Conservation (phyloP, 2,113 vertebrate species). For the Tragelaphus strepsiceros region DNA sequence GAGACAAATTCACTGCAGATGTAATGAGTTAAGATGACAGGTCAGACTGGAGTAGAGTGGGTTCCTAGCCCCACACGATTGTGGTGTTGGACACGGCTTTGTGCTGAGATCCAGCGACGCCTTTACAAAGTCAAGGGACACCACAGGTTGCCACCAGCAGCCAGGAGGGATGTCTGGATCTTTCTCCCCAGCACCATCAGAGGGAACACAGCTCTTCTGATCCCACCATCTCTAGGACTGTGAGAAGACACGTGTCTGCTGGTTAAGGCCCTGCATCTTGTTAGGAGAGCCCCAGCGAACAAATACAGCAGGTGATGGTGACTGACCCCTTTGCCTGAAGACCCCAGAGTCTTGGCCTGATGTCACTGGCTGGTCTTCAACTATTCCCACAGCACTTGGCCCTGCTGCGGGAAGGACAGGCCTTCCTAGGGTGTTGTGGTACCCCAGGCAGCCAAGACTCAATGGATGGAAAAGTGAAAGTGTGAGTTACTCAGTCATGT, state of each 20-base stretch:
- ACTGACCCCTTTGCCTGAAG: background rate
- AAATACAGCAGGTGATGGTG: rapidly evolving
- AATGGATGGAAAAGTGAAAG: background rate
- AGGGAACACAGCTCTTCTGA: background rate
- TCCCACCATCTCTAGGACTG: rapidly evolving
- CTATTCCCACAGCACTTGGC: background rate
- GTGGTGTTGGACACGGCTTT: rapidly evolving
- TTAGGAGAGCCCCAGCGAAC: rapidly evolving
- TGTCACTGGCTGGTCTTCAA: background rate
- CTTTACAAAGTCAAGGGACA: background rate
- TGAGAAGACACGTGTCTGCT: rapidly evolving
- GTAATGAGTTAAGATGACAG: background rate
- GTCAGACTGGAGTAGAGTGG: rapidly evolving
- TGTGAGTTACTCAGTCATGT: background rate
- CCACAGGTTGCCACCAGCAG: background rate
- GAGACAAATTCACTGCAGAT: background rate
- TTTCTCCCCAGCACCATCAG: background rate
- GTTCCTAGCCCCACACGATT: rapidly evolving
- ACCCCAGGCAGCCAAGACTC: too few species aligned
- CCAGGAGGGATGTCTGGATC: rapidly evolving
- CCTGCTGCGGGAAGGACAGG: background rate
- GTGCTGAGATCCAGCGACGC: background rate
- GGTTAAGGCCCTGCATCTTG: background rate
- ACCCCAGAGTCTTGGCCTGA: background rate
- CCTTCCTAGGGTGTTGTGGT: background rate